Conservation (phyloP, 1,140 invertebrate species). For the Pseudomyrmex pallidus region DNA sequence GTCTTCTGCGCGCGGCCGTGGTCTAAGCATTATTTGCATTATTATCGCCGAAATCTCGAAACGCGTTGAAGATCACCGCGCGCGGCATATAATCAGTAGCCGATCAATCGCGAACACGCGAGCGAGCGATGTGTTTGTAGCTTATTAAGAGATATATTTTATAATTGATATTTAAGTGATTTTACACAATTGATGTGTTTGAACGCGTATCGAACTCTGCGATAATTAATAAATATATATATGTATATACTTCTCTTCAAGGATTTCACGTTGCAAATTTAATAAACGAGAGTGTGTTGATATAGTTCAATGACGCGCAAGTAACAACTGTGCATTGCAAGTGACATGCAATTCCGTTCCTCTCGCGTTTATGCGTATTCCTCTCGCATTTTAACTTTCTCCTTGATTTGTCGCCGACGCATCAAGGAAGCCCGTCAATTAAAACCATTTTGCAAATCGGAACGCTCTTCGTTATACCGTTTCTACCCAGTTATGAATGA, state of each 20-base stretch:
- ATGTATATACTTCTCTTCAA: background rate
- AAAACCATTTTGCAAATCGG: constrained; percentile 23
- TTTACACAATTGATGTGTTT: too few species aligned
- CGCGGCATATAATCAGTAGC: too few species aligned
- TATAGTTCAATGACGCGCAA: constrained; percentile 17
- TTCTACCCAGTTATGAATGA: background rate
- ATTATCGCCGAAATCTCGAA: constrained; percentile 34
- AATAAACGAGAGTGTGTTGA: background rate
- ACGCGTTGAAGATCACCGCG: background rate
- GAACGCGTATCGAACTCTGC: too few species aligned
- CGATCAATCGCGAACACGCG: too few species aligned
- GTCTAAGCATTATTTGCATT: constrained; percentile 37
- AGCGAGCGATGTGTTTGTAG: too few species aligned
- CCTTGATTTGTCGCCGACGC: background rate
- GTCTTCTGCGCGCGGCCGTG: constrained; percentile 18
- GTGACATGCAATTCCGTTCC: background rate
- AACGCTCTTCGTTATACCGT: background rate
- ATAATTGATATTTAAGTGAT: too few species aligned
- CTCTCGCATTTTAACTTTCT: background rate
- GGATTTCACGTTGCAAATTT: background rate
- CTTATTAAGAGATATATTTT: too few species aligned
- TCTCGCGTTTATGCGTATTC: background rate
- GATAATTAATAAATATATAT: background rate
- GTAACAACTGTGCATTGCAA: constrained; percentile 14
- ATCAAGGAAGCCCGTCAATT: constrained; percentile 8